These are phyloP conservation scores for Netelia fuscicornis DNA, from an alignment of 2,888 invertebrate genomes.

Conservation along the genomic window DNA sequence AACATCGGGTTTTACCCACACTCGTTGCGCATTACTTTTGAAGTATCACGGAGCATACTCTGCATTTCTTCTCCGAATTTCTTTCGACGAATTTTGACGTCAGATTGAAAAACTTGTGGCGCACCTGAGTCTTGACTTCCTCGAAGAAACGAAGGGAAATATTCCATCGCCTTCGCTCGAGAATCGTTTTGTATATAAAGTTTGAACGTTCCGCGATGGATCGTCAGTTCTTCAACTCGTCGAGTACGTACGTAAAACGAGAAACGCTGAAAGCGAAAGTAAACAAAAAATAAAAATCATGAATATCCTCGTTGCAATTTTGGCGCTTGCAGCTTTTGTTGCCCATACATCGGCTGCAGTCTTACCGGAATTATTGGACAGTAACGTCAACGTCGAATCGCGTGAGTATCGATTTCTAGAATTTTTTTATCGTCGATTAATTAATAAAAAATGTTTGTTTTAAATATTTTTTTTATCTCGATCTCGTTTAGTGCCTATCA, in stretches of 20 bases:
- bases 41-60: neutral
- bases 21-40: neutral
- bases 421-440: neutral
- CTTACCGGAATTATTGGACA: conserved; percentile 54
- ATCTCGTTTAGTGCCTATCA: neutral
- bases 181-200: conserved; percentile 26
- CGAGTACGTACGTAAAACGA: neutral
- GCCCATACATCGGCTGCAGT: conserved; percentile 47
- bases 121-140: neutral
- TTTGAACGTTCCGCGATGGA: neutral
- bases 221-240: conserved; percentile 28
- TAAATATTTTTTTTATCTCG: neutral
- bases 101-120: conserved; percentile 9
- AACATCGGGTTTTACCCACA: neutral
- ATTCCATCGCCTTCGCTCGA: neutral
- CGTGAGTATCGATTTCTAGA: conserved; percentile 31
- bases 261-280: neutral
- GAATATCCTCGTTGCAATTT: conserved; percentile 58
- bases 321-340: conserved; percentile 38
- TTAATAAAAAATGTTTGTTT: neutral
- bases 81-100: neutral
- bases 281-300: conserved; percentile 39
- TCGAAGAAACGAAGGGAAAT: conserved; percentile 5
- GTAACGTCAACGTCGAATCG: conserved; percentile 38
- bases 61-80: neutral